phyloP scores from a whole-genome alignment of 2,888 invertebrate genomes.

The Diabrotica balteata region DNA sequence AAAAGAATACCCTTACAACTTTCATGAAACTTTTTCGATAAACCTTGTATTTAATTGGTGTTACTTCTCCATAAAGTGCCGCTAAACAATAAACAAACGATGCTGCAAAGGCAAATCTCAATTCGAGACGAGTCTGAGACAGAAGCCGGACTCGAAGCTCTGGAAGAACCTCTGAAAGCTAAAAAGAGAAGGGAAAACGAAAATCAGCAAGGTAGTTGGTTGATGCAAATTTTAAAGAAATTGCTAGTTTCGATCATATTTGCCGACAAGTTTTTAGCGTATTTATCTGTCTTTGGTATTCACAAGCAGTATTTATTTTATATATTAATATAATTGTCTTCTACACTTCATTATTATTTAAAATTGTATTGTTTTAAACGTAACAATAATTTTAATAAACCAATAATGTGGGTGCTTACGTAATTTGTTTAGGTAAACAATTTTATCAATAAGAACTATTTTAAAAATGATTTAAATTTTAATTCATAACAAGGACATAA shows the following conservation, averaged over 20 bases:
- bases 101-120: constrained; percentile 71
- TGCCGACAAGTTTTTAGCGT: constrained; percentile 4
- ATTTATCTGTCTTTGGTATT: not conserved
- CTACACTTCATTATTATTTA: too few relatives aligned
- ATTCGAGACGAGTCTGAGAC: constrained; percentile 65
- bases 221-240: constrained; percentile 29
- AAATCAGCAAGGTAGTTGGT: constrained; percentile 68
- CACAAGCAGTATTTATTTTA: not conserved
- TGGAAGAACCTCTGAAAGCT: constrained; percentile 72
- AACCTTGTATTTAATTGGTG: constrained; percentile 22
- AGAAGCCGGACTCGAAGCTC: constrained; percentile 69
- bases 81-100: constrained; percentile 71
- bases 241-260: constrained; percentile 36
- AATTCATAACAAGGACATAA: too few relatives aligned
- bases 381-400: too few relatives aligned
- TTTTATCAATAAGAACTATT: too few relatives aligned
- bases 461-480: too few relatives aligned
- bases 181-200: constrained; percentile 66
- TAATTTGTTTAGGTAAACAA: too few relatives aligned
- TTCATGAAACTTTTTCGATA: constrained; percentile 16
- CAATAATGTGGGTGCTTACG: too few relatives aligned
- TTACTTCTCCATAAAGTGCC: constrained; percentile 61
- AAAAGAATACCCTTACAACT: not conserved
- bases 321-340: too few relatives aligned
- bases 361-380: too few relatives aligned